Evolutionary conservation across 1,140 invertebrate species (phyloP), one percentile per base, ranked within the genome.

Genomic region (Marisa cornuarietis): DNA sequence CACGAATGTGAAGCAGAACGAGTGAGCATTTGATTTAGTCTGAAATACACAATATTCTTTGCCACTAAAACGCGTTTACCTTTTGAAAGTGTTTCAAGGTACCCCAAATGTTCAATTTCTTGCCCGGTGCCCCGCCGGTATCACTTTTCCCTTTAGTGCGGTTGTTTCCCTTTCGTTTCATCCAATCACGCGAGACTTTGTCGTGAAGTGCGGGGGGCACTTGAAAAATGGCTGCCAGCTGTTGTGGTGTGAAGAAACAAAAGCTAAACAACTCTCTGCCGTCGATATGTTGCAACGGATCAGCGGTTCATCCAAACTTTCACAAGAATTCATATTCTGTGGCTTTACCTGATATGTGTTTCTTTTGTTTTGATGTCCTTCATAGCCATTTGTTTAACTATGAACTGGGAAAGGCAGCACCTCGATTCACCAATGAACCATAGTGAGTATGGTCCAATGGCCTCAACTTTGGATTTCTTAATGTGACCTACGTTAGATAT

Each of bases 291-390:
- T 91, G 91, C 83, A 91, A 92, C 87, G 91, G 90, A 69, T 87
- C 88, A 26, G 80, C 89, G 26, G 91, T 92, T 88, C 91, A 93
- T 88, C 91, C 90, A 26, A 94, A 94, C 90, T 93, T 92, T 85
- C 90, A 91, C 83, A 90, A 89, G 81, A 92, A 89, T 85, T 85
- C 86, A 54, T 87, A 90, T 80, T 85, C 94, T 91, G 95, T 98
- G 63, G 96, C 96, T 79, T 94, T 95, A 90, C 95, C 96, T 73
- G 97, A 98, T 91, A 99, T 99, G 98, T 98, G 96, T 90, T 97
- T 96, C 92, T 99, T 96, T 92, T 99, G 98, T 94, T 99, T 99
- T 93, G 97, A 99, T 92, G 97, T 98, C 81, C 94, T 99, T 76
- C 97, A 98, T 91, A 95, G 94, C 91, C 96, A 98, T 92, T 93